Conservation (phyloP, 1,140 invertebrate genomes). For the Pemphigus obesinymphae region DNA sequence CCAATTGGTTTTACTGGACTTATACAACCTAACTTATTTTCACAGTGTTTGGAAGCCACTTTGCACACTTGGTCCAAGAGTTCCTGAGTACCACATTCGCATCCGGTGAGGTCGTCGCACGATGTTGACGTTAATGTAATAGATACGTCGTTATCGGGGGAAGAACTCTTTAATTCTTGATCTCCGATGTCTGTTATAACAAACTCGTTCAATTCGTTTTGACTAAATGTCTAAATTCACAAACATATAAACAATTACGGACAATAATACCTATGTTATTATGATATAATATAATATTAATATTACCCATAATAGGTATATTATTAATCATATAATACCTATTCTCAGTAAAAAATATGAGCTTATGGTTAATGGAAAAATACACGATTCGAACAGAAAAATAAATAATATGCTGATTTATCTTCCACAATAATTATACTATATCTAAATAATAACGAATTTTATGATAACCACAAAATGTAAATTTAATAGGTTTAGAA, state of each 20-base stretch:
- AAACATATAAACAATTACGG: too few relatives aligned
- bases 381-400: too few relatives aligned
- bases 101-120: neutral
- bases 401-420: too few relatives aligned
- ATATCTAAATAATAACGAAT: neutral
- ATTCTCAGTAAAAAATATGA: too few relatives aligned
- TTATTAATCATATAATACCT: too few relatives aligned
- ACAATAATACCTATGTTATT: too few relatives aligned
- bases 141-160: neutral
- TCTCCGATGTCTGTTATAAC: conserved; percentile 3
- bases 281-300: too few relatives aligned
- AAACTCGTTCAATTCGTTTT: conserved; percentile 15
- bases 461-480: neutral
- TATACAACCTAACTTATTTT: conserved; percentile 3
- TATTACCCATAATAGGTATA: too few relatives aligned
- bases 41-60: neutral
- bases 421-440: neutral
- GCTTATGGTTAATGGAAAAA: too few relatives aligned
- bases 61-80: neutral
- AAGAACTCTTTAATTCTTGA: conserved; percentile 12
- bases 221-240: neutral
- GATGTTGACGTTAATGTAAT: neutral
- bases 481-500: too few relatives aligned
- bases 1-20: conserved; percentile 12
- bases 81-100: conserved; percentile 13